These are phyloP conservation scores for Rhingia campestris DNA, from an alignment of 2,888 invertebrate genomes.

Conservation along the genomic window DNA sequence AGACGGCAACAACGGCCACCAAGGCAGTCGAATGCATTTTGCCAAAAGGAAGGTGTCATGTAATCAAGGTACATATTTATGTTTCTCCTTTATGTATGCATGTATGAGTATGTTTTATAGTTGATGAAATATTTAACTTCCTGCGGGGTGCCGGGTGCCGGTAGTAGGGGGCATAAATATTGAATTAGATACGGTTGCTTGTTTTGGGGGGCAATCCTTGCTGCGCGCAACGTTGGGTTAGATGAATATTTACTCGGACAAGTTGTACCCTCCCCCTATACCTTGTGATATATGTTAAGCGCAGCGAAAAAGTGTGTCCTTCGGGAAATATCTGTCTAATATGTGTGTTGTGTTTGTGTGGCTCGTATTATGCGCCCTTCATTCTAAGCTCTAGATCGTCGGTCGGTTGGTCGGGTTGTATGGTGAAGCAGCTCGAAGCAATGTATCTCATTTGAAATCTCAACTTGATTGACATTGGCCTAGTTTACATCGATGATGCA, in stretches of 20 bases:
- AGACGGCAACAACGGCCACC: neutral
- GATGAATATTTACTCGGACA: conserved; percentile 14
- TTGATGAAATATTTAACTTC: conserved; percentile 66
- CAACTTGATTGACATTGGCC: conserved; percentile 25
- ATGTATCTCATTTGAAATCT: neutral
- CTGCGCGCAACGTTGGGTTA: neutral
- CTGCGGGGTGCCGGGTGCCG: conserved; percentile 27
- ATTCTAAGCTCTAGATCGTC: neutral
- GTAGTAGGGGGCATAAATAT: conserved; percentile 44
- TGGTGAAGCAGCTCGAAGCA: neutral
- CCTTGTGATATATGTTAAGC: neutral
- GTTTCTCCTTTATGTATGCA: conserved; percentile 42
- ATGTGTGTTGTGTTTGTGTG: neutral
- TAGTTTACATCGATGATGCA: conserved; percentile 3
- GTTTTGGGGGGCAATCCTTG: conserved; percentile 28
- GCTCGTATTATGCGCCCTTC: neutral
- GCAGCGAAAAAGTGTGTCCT: neutral
- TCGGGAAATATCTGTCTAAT: neutral
- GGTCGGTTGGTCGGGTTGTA: neutral
- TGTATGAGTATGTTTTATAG: conserved; percentile 51
- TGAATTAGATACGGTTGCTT: conserved; percentile 55
- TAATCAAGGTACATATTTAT: conserved; percentile 66
- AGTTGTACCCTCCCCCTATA: neutral
- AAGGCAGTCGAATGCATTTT: conserved; percentile 44
- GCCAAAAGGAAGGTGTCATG: conserved; percentile 68